Percentiles rank a stretch among this genome's conserved stretches.
These are phyloP conservation scores for Lucifuga dentata DNA, from an alignment of 2,113 vertebrate genomes.

Conservation along the genomic window DNA sequence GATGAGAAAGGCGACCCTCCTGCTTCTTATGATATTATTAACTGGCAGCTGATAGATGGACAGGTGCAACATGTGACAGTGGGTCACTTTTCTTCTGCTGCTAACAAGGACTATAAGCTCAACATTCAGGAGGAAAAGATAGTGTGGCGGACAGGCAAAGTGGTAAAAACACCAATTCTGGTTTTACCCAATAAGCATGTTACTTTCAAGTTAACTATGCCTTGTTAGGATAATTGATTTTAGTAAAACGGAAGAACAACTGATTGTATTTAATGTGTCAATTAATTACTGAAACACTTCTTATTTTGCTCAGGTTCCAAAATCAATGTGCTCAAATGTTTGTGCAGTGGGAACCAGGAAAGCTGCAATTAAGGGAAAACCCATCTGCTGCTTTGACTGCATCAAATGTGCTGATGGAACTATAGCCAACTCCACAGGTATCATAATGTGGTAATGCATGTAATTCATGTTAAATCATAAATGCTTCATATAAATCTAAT, in stretches of 20 bases:
- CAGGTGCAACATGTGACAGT: conserved; percentile 77
- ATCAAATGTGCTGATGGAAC: conserved; percentile 76
- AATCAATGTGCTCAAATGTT: conserved; percentile 77
- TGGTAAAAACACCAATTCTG: conserved; percentile 41
- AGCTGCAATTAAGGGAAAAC: conserved; percentile 70
- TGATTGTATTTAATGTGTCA: neutral
- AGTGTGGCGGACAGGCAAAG: conserved; percentile 74
- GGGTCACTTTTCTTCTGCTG: conserved; percentile 65
- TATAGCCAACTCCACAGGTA: conserved; percentile 79
- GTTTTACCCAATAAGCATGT: no score
- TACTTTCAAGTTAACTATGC: no score
- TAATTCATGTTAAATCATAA: no score
- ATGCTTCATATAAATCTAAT: no score
- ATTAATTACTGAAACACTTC: neutral
- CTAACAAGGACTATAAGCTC: conserved; percentile 63
- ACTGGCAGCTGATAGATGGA: conserved; percentile 77
- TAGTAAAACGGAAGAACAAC: no score
- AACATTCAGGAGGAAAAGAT: conserved; percentile 73
- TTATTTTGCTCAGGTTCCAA: conserved; percentile 57
- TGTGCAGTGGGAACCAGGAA: conserved; percentile 77
- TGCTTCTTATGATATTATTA: conserved; percentile 80
- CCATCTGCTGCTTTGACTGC: conserved; percentile 82
- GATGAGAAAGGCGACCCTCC: conserved; percentile 78
- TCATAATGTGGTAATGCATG: neutral
- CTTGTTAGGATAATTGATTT: no score